Evolutionary conservation across 2,888 invertebrate genomes (phyloP).

Genomic region (Lamellibrachia satsuma): DNA sequence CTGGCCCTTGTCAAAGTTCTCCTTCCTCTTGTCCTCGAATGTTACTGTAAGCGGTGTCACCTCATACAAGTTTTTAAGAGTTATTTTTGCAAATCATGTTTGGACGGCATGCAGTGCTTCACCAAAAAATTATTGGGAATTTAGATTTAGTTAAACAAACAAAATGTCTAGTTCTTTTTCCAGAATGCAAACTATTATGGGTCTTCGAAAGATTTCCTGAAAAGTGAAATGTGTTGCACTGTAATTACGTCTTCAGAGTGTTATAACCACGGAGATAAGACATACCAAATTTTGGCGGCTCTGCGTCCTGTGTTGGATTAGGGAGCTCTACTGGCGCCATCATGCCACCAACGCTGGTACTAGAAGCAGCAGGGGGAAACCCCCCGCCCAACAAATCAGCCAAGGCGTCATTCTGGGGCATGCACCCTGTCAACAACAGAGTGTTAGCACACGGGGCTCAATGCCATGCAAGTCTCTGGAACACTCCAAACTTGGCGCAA

Average conservation of each 20-base stretch:
- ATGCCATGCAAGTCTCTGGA: neutral
- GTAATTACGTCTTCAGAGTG: neutral
- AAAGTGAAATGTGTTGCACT: neutral
- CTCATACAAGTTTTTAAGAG: no score
- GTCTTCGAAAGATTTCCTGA: neutral
- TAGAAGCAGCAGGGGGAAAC: conserved; percentile 22
- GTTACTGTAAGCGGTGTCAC: conserved; percentile 38
- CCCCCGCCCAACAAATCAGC: conserved; percentile 54
- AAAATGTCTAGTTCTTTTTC: neutral
- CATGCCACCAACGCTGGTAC: conserved; percentile 17
- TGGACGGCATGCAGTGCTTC: no score
- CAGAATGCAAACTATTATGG: neutral
- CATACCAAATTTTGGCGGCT: conserved; percentile 21
- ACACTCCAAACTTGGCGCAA: neutral
- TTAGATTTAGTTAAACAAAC: neutral
- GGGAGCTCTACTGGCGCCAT: conserved; percentile 21
- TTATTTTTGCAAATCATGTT: no score
- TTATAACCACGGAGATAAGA: neutral
- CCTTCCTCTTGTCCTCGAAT: conserved; percentile 95
- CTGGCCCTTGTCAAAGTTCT: conserved; percentile 97
- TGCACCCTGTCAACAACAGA: conserved; percentile 25
- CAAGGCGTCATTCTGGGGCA: conserved; percentile 52
- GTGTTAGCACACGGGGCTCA: neutral
- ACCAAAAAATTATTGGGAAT: no score
- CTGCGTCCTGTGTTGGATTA: conserved; percentile 18